Percentiles rank a stretch among this genome's conserved stretches.
Evolutionary conservation across 2,113 vertebrate genomes (phyloP).

Genomic region (Ptyas mucosa): DNA sequence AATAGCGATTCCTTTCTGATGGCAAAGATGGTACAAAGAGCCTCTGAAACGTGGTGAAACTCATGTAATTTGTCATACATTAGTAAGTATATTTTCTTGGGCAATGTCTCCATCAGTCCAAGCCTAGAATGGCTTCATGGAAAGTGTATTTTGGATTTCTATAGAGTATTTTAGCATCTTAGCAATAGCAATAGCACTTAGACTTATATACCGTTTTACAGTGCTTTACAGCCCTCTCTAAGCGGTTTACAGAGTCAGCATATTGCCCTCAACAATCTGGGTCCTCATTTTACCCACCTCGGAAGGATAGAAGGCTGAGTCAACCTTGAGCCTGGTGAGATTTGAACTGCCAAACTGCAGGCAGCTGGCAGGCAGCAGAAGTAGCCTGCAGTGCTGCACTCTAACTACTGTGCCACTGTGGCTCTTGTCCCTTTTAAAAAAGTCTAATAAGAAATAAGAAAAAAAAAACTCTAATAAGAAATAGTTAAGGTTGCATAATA

Average conservation of each 20-base stretch:
- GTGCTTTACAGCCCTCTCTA: too few species aligned
- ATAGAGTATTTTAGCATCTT: slow-evolving; percentile 3
- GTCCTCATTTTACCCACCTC: too few species aligned
- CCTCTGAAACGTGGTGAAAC: not conserved
- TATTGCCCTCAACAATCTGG: too few species aligned
- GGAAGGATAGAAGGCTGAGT: too few species aligned
- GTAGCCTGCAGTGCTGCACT: too few species aligned
- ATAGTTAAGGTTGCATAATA: not conserved
- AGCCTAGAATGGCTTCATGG: not conserved
- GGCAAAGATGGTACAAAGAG: not conserved
- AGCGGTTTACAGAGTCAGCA: too few species aligned
- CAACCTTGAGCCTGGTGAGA: too few species aligned
- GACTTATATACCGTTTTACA: too few species aligned
- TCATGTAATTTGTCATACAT: not conserved
- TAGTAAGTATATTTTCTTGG: not conserved
- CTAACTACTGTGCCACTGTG: too few species aligned
- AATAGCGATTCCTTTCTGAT: not conserved
- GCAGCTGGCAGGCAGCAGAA: too few species aligned
- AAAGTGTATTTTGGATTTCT: not conserved
- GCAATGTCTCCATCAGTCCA: not conserved
- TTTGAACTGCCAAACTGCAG: too few species aligned
- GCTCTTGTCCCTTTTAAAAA: not conserved
- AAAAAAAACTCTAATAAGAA: not conserved
- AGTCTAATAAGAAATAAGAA: not conserved
- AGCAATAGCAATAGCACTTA: too few species aligned